Evolutionary conservation across 1,140 invertebrate genomes (phyloP).

Genomic region (Oncopeltus fasciatus): DNA sequence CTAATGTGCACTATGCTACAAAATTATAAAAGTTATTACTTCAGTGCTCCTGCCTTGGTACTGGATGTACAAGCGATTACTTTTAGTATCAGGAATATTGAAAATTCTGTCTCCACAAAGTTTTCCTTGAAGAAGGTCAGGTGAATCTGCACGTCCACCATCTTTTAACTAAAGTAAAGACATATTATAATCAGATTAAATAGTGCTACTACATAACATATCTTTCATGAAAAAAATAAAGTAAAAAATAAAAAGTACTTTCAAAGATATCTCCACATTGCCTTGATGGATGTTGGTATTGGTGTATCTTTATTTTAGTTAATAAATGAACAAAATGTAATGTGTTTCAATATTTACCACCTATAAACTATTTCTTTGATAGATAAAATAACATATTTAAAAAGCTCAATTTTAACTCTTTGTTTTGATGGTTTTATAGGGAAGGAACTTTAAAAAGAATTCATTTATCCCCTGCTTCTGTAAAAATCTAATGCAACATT

Average conservation of each 20-base stretch:
- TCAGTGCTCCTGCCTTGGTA: not conserved
- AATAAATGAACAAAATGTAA: no score
- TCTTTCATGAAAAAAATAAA: not conserved
- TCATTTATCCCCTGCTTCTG: no score
- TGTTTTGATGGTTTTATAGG: no score
- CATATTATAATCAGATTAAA: constrained; percentile 18
- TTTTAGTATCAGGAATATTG: constrained; percentile 41
- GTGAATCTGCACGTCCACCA: constrained; percentile 51
- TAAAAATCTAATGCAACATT: no score
- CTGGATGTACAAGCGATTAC: constrained; percentile 47
- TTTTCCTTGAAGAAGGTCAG: constrained; percentile 54
- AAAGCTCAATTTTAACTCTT: no score
- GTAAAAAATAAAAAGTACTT: not conserved
- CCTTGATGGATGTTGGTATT: not conserved
- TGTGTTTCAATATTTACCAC: no score
- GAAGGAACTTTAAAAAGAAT: no score
- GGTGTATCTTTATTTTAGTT: not conserved
- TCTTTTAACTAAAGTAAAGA: constrained; percentile 50
- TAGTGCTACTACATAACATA: not conserved
- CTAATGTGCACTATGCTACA: constrained; percentile 13
- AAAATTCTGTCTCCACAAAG: constrained; percentile 48
- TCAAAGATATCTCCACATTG: not conserved
- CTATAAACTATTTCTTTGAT: no score
- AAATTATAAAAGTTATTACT: not conserved
- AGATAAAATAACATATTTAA: no score